These are phyloP conservation scores for Calliopsis andreniformis DNA, from an alignment of 1,140 invertebrate genomes.

Conservation along the genomic window DNA sequence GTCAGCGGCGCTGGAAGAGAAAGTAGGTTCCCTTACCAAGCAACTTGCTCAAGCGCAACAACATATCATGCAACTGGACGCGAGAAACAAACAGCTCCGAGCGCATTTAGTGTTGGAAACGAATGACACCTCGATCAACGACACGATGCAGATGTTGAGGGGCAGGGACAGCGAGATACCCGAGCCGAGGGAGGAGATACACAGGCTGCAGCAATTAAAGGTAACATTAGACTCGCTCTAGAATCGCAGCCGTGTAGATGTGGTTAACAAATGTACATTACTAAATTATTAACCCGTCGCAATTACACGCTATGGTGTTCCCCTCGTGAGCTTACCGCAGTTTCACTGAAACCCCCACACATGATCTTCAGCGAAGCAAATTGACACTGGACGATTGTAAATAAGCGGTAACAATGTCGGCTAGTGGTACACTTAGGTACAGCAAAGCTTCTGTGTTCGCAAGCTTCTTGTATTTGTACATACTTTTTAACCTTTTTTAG, in stretches of 20 bases:
- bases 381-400: conserved; percentile 10
- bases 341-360: conserved; percentile 3
- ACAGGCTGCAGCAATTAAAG: conserved; percentile 79
- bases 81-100: conserved; percentile 88
- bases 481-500: no score
- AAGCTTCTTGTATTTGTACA: conserved; percentile 3
- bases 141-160: conserved; percentile 75
- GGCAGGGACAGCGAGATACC: conserved; percentile 77
- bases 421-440: conserved; percentile 14
- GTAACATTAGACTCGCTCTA: conserved; percentile 51
- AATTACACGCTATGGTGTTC: conserved; percentile 72
- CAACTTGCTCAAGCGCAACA: conserved; percentile 91
- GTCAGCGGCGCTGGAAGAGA: conserved; percentile 92
- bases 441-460: conserved; percentile 36
- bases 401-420: conserved; percentile 4
- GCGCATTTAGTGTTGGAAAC: conserved; percentile 87
- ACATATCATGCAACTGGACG: conserved; percentile 89
- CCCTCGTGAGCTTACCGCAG: conserved; percentile 54
- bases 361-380: neutral
- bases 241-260: conserved; percentile 61
- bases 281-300: conserved; percentile 73
- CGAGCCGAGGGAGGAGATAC: conserved; percentile 78
- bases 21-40: conserved; percentile 88
- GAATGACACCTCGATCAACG: conserved; percentile 71
- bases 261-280: conserved; percentile 71